Percentiles rank a stretch among this genome's conserved stretches.
These are phyloP conservation scores for Pyrrhosoma nymphula DNA, from an alignment of 2,888 invertebrate species.

Conservation along the genomic window DNA sequence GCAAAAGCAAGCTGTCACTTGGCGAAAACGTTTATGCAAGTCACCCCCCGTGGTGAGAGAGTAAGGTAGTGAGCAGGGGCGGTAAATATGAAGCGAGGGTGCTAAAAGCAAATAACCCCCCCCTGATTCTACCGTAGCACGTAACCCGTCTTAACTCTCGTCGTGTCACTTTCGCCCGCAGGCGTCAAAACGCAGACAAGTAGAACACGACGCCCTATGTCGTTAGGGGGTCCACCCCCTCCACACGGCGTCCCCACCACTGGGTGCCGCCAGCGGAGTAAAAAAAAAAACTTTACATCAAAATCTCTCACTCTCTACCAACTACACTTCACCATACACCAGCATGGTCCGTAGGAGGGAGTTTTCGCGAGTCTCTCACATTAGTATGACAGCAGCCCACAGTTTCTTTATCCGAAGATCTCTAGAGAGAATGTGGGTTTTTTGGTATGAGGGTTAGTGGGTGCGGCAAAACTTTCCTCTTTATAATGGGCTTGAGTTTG, in stretches of 20 bases:
- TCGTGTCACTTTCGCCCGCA: constrained; percentile 11
- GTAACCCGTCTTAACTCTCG: background rate
- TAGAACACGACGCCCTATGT: background rate
- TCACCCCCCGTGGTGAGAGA: background rate
- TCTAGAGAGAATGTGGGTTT: no score
- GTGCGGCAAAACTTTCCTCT: no score
- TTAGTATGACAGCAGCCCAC: background rate
- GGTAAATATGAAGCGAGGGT: background rate
- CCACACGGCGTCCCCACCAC: background rate
- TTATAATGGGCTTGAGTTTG: no score
- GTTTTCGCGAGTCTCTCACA: background rate
- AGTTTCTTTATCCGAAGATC: no score
- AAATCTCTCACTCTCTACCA: background rate
- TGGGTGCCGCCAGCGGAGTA: no score
- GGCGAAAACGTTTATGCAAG: background rate
- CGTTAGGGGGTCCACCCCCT: background rate
- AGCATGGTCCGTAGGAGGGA: background rate
- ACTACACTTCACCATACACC: background rate
- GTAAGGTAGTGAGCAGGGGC: background rate
- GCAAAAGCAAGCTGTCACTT: background rate
- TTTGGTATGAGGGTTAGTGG: no score
- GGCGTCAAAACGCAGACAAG: background rate
- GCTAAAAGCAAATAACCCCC: background rate
- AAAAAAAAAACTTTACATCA: background rate
- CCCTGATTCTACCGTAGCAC: no score